Percentiles rank a stretch among this genome's conserved stretches.
These are phyloP conservation scores for Platypus cylindrus DNA, from an alignment of 2,888 invertebrate species.

Conservation along the genomic window DNA sequence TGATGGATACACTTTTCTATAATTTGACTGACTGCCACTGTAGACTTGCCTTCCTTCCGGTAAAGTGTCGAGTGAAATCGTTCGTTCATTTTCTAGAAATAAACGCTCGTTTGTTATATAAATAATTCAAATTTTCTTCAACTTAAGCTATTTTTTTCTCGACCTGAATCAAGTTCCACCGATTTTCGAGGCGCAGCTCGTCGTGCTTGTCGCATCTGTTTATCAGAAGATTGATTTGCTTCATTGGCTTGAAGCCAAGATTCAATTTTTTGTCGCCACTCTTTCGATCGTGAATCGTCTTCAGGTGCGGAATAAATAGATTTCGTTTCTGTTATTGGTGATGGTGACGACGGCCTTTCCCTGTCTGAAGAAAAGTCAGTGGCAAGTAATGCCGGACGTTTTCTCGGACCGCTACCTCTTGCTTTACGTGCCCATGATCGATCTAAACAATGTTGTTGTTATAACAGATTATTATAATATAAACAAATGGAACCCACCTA, in stretches of 20 bases:
- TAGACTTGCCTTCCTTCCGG: constrained; percentile 55
- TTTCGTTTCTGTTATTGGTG: constrained; percentile 45
- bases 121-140: background rate
- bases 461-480: no score
- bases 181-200: constrained; percentile 62
- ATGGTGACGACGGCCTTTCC: constrained; percentile 59
- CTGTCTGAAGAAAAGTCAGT: constrained; percentile 62
- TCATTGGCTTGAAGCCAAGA: constrained; percentile 84
- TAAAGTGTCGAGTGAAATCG: constrained; percentile 58
- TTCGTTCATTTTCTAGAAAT: constrained; percentile 61
- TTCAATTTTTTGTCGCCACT: constrained; percentile 84
- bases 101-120: constrained; percentile 2
- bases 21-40: constrained; percentile 35
- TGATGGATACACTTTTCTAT: constrained; percentile 56
- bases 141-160: background rate
- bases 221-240: constrained; percentile 61
- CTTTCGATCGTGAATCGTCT: constrained; percentile 45
- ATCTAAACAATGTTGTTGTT: constrained; percentile 46
- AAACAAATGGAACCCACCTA: no score
- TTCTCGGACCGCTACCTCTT: constrained; percentile 54
- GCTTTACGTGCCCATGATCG: constrained; percentile 80
- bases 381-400: constrained; percentile 64
- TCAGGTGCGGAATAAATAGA: constrained; percentile 42
- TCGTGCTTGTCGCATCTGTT: constrained; percentile 50
- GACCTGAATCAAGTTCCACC: constrained; percentile 76